A percentile compares a stretch with the other conserved stretches of the same genome.
These are phyloP conservation scores for Rafetus swinhoei DNA, from an alignment of 2,113 vertebrate species.

Conservation along the genomic window DNA sequence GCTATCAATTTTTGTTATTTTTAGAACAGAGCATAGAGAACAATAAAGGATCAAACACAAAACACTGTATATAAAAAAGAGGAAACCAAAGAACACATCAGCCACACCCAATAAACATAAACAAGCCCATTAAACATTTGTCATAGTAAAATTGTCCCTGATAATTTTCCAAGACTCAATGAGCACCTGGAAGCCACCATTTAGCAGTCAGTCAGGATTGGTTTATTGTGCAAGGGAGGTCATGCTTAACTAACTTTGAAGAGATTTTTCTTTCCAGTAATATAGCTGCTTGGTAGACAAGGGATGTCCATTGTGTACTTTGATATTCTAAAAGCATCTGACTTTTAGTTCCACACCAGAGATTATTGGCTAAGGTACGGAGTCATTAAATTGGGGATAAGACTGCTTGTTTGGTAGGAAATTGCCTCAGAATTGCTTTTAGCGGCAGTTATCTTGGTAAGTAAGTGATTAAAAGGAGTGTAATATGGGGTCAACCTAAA, in stretches of 20 bases:
- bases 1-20: conserved; percentile 53
- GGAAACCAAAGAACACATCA: conserved; percentile 33
- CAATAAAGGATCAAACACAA: conserved; percentile 38
- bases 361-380: neutral
- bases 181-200: neutral
- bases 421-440: neutral
- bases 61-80: conserved; percentile 24
- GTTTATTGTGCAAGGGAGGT: neutral
- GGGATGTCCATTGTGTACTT: neutral
- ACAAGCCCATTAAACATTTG: neutral
- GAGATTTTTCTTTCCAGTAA: neutral
- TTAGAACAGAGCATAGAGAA: conserved; percentile 46
- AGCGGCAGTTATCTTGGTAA: neutral
- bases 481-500: neutral
- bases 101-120: neutral
- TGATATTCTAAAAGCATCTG: neutral
- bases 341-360: neutral
- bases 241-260: neutral
- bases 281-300: neutral
- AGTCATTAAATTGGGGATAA: neutral
- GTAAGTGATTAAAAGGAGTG: neutral
- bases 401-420: neutral
- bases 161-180: neutral
- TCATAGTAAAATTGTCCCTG: neutral
- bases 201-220: fast-evolving